Evolutionary conservation across 2,113 vertebrate genomes (phyloP).

Genomic region (Atlantisia rogersi): DNA sequence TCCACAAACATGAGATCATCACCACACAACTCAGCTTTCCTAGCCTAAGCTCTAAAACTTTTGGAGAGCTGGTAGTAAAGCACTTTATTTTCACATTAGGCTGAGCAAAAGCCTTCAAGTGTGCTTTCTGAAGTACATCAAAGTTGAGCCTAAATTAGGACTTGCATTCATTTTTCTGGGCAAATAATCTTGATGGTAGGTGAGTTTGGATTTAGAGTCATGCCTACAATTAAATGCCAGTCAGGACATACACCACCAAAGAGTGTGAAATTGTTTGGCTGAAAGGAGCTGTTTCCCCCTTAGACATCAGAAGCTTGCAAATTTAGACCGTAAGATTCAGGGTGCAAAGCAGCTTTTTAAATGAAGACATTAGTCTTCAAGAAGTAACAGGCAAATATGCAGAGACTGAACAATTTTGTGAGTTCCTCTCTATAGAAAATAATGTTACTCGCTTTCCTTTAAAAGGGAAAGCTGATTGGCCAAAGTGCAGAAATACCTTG

Average conservation of each 20-base stretch:
- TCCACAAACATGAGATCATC: not conserved
- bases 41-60: not conserved
- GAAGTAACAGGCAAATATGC: not conserved
- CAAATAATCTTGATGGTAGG: not conserved
- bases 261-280: not conserved
- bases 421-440: not conserved
- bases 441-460: not conserved
- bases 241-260: not conserved
- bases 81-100: not conserved
- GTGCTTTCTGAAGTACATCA: not conserved
- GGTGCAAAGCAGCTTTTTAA: not conserved
- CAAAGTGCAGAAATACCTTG: not conserved
- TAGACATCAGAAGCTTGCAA: not conserved
- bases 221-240: not conserved
- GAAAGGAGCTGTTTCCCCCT: not conserved
- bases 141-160: not conserved
- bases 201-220: not conserved
- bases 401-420: not conserved
- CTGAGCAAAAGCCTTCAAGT: not conserved
- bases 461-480: not conserved
- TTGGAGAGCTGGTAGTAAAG: not conserved
- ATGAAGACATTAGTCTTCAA: not conserved
- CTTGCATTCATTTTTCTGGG: not conserved
- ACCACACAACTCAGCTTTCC: not conserved
- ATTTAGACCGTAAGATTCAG: not conserved